phyloP scores from a whole-genome alignment of 2,797 vertebrate species.

The Pangasius djambal region DNA sequence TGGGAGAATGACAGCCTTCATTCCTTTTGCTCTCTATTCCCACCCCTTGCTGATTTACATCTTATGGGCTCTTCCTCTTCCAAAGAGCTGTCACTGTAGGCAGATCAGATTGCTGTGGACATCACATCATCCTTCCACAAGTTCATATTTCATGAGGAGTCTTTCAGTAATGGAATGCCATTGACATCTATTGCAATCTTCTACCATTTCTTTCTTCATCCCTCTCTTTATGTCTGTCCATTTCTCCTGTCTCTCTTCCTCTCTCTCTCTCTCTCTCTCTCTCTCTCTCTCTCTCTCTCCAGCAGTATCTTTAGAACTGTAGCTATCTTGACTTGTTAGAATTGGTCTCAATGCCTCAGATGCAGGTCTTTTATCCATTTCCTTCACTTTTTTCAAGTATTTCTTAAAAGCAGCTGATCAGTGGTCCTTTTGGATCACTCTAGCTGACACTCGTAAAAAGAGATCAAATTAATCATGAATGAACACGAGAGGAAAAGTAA shows the following conservation, averaged over 20 bases:
- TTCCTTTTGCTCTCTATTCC: slow-evolving; percentile 10
- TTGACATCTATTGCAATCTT: slow-evolving; percentile 25
- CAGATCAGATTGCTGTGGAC: slow-evolving; percentile 50
- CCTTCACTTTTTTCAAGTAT: slow-evolving; percentile 26
- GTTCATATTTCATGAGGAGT: slow-evolving; percentile 37
- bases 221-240: not conserved
- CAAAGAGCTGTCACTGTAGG: slow-evolving; percentile 43
- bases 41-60: slow-evolving; percentile 47
- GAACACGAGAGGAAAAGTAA: slow-evolving; percentile 11
- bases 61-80: slow-evolving; percentile 39
- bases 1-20: slow-evolving; percentile 15
- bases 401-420: slow-evolving; percentile 2
- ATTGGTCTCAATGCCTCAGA: slow-evolving; percentile 9
- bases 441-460: not conserved
- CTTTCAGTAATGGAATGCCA: slow-evolving; percentile 26
- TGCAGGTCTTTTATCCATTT: not conserved
- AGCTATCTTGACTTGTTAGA: slow-evolving; percentile 27
- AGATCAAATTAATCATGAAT: slow-evolving; percentile 30
- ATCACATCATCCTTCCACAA: slow-evolving; percentile 31
- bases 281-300: not conserved
- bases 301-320: not conserved
- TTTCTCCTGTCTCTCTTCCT: not conserved
- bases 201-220: no score
- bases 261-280: not conserved
- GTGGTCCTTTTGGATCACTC: slow-evolving; percentile 1